Evolutionary conservation across 2,797 vertebrate genomes (phyloP).

Genomic region (Sebastes matsubarae): DNA sequence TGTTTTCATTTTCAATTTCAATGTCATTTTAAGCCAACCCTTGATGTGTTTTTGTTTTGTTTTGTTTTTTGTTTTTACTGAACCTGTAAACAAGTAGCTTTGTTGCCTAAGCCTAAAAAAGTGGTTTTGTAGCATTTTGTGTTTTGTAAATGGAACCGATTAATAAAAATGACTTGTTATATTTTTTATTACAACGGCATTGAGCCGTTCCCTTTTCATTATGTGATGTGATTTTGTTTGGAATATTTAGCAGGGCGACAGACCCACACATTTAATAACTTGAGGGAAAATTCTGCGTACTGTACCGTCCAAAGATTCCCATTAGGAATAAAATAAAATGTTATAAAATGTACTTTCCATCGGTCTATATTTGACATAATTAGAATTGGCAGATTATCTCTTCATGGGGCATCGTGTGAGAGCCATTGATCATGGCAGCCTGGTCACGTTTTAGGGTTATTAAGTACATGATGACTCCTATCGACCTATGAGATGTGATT

Average conservation of each 20-base stretch:
- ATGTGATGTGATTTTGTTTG: too few species aligned
- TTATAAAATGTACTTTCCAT: background rate
- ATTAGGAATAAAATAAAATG: background rate
- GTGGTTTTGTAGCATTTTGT: too few species aligned
- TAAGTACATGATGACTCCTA: background rate
- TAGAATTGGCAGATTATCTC: background rate
- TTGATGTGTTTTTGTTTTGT: too few species aligned
- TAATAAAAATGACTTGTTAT: too few species aligned
- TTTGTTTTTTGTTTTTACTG: too few species aligned
- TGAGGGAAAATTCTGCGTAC: background rate
- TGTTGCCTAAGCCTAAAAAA: too few species aligned
- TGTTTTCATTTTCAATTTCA: background rate
- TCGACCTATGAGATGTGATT: background rate
- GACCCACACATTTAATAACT: background rate
- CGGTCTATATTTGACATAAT: background rate
- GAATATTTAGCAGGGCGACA: background rate
- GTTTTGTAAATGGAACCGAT: too few species aligned
- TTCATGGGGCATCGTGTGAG: background rate
- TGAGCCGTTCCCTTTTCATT: too few species aligned
- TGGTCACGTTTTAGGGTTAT: background rate
- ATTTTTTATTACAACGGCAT: too few species aligned
- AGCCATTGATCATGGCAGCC: background rate
- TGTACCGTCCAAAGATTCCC: background rate
- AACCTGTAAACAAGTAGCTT: too few species aligned
- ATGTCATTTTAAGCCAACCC: too few species aligned